A percentile compares a stretch with the other conserved stretches of the same genome.
phyloP scores from a whole-genome alignment of 2,113 vertebrate genomes.

The Lonchura striata region DNA sequence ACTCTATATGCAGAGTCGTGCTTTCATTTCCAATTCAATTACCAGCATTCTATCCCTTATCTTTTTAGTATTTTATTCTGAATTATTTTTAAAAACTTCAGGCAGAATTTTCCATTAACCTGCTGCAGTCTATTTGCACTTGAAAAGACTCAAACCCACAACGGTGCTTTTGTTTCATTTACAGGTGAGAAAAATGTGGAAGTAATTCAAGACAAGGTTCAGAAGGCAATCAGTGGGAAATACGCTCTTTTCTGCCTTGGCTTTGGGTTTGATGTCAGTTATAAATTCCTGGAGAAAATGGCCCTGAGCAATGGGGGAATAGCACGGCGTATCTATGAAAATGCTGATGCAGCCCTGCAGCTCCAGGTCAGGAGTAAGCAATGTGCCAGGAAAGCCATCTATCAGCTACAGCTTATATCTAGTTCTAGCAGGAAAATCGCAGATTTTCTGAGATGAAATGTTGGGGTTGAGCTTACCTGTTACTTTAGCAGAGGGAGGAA shows the following conservation, averaged over 20 bases:
- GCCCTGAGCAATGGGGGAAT: slow-evolving; percentile 84
- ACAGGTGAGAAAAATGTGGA: slow-evolving; percentile 65
- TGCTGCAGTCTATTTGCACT: neutral
- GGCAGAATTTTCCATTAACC: neutral
- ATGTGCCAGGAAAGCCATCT: neutral
- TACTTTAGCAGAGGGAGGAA: neutral
- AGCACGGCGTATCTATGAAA: slow-evolving; percentile 86
- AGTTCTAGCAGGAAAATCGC: neutral
- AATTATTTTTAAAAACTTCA: neutral
- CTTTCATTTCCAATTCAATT: neutral
- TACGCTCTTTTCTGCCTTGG: slow-evolving; percentile 88
- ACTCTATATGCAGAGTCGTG: neutral
- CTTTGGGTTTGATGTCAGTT: slow-evolving; percentile 86
- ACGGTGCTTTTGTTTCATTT: neutral
- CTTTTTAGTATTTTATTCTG: neutral
- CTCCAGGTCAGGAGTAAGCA: slow-evolving; percentile 81
- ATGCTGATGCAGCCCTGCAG: slow-evolving; percentile 86
- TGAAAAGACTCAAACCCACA: neutral
- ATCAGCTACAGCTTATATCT: neutral
- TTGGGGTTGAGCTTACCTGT: neutral
- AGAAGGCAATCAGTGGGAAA: slow-evolving; percentile 63
- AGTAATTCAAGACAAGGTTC: slow-evolving; percentile 77
- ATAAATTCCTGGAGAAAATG: slow-evolving; percentile 87
- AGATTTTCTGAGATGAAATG: neutral
- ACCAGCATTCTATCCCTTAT: neutral